phyloP scores from a whole-genome alignment of 2,113 vertebrate genomes.

The Nycticorax nycticorax region DNA sequence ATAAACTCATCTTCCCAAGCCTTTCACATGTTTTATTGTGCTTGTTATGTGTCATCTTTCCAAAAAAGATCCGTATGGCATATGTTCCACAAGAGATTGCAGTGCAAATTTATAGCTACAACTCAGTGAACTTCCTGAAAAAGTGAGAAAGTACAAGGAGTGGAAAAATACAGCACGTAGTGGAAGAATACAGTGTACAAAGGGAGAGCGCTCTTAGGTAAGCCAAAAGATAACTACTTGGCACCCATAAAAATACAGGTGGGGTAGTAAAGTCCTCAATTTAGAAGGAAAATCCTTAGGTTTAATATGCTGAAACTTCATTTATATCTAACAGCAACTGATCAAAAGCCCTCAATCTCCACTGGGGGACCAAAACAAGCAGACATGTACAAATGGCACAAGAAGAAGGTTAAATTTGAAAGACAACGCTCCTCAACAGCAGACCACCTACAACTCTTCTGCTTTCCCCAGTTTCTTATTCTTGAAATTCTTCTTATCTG shows the following conservation, averaged over 20 bases:
- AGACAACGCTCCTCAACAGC: not conserved
- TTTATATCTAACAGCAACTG: not conserved
- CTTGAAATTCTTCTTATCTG: not conserved
- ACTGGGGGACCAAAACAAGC: not conserved
- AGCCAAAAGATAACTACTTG: not conserved
- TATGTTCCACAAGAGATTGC: slow-evolving; percentile 41
- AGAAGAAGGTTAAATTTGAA: not conserved
- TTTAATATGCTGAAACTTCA: not conserved
- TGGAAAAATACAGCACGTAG: slow-evolving; percentile 47
- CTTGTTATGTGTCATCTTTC: slow-evolving; percentile 57
- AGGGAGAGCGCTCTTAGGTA: accelerated
- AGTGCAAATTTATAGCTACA: slow-evolving; percentile 55
- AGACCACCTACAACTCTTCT: not conserved
- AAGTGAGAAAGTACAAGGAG: not conserved
- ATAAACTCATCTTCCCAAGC: slow-evolving; percentile 45
- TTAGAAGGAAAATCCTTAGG: not conserved
- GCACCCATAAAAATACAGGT: not conserved
- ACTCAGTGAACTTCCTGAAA: slow-evolving; percentile 23
- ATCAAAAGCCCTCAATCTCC: not conserved
- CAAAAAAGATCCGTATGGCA: slow-evolving; percentile 41
- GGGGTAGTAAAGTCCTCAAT: not conserved
- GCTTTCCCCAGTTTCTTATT: not conserved
- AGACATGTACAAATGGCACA: not conserved
- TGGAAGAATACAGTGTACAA: not conserved
- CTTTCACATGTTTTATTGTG: slow-evolving; percentile 57